Evolutionary conservation across 2,113 vertebrate genomes (phyloP).

Genomic region (Pelecanoides urinatrix): DNA sequence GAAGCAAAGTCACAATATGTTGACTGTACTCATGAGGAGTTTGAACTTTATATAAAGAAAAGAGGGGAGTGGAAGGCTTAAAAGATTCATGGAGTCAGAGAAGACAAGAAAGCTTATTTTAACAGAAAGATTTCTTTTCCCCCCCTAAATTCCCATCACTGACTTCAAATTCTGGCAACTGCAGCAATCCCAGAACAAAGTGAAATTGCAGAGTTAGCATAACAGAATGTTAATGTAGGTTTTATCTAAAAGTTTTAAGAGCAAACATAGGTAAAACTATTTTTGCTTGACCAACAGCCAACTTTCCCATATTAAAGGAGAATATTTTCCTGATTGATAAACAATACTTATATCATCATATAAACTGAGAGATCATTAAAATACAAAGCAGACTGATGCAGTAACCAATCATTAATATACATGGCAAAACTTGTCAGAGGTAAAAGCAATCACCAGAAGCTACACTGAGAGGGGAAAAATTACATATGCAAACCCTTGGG

Average conservation of each 20-base stretch:
- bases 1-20: not conserved
- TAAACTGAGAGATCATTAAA: not conserved
- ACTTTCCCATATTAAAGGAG: not conserved
- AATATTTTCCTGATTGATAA: not conserved
- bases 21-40: fast-evolving
- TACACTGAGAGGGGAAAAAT: not conserved
- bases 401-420: not conserved
- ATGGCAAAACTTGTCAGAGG: not conserved
- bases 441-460: not conserved
- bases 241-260: not conserved
- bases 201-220: not conserved
- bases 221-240: not conserved
- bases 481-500: not conserved
- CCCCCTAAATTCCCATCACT: not conserved
- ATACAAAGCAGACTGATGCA: not conserved
- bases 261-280: not conserved
- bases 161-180: not conserved
- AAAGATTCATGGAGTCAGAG: not conserved
- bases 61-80: not conserved
- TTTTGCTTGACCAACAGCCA: not conserved
- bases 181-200: not conserved
- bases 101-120: not conserved
- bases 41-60: not conserved
- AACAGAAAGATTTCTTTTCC: not conserved
- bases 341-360: not conserved